These are phyloP conservation scores for Amblyjoppa fuscipennis DNA, from an alignment of 2,888 invertebrate species.

Conservation along the genomic window DNA sequence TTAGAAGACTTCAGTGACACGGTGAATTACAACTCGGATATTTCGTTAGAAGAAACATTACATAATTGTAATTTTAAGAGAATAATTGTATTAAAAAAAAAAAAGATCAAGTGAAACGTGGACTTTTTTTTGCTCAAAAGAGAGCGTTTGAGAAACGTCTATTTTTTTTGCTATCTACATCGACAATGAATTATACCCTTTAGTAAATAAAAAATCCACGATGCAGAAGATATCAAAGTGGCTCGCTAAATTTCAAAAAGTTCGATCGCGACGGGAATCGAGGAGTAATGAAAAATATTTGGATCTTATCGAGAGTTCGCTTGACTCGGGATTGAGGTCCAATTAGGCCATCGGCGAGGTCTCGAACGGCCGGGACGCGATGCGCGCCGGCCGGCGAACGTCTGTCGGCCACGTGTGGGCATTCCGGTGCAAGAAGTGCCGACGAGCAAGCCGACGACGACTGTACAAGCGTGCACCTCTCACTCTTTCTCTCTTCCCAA, in stretches of 20 bases:
- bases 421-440: constrained; percentile 78
- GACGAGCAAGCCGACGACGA: constrained; percentile 61
- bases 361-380: constrained; percentile 60
- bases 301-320: constrained; percentile 48
- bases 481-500: constrained; percentile 39
- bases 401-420: constrained; percentile 81
- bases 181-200: background rate
- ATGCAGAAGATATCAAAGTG: background rate
- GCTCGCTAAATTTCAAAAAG: constrained; percentile 17
- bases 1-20: background rate
- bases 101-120: background rate
- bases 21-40: background rate
- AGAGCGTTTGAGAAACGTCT: background rate
- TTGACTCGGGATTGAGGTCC: constrained; percentile 53
- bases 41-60: background rate
- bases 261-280: constrained; percentile 47
- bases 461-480: constrained; percentile 25
- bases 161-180: background rate
- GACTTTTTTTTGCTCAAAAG: background rate
- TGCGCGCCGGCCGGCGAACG: constrained; percentile 67
- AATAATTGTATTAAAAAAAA: background rate
- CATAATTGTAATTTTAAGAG: background rate
- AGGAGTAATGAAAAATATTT: constrained; percentile 57
- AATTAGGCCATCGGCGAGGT: constrained; percentile 61
- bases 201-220: too few species aligned